Evolutionary conservation across 2,113 vertebrate species (phyloP).

Genomic region (Gallinago jamesoni): DNA sequence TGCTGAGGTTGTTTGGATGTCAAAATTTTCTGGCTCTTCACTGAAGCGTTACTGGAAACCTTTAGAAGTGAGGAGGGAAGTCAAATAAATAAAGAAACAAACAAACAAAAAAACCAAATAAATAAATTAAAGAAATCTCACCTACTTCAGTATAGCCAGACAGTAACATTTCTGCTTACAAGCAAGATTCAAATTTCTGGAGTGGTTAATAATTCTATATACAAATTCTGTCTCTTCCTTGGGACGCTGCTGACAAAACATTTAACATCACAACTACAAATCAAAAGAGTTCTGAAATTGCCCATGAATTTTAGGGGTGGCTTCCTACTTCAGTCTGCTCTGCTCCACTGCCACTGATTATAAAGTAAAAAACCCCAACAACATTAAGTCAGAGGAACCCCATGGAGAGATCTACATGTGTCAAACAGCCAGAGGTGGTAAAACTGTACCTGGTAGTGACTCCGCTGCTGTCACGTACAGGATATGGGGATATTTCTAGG

Average conservation of each 20-base stretch:
- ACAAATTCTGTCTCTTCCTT: background rate
- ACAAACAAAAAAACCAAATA: background rate
- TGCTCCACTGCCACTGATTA: background rate
- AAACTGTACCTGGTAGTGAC: background rate
- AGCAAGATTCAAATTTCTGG: background rate
- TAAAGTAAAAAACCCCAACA: background rate
- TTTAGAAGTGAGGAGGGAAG: background rate
- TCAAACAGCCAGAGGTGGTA: background rate
- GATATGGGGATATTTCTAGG: background rate
- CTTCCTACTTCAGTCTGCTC: background rate
- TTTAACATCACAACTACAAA: background rate
- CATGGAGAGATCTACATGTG: background rate
- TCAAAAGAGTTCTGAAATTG: background rate
- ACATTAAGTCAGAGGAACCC: background rate
- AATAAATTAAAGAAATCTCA: background rate
- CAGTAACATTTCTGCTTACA: background rate
- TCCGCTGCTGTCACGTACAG: accelerated
- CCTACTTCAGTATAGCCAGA: background rate
- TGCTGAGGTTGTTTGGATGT: background rate
- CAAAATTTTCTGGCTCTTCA: background rate
- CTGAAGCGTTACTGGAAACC: background rate
- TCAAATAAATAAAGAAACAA: background rate
- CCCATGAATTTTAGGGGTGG: background rate
- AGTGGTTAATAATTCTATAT: background rate
- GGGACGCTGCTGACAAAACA: background rate